Evolutionary conservation across 2,888 invertebrate species (phyloP).

Genomic region (Caenorhabditis sp.): DNA sequence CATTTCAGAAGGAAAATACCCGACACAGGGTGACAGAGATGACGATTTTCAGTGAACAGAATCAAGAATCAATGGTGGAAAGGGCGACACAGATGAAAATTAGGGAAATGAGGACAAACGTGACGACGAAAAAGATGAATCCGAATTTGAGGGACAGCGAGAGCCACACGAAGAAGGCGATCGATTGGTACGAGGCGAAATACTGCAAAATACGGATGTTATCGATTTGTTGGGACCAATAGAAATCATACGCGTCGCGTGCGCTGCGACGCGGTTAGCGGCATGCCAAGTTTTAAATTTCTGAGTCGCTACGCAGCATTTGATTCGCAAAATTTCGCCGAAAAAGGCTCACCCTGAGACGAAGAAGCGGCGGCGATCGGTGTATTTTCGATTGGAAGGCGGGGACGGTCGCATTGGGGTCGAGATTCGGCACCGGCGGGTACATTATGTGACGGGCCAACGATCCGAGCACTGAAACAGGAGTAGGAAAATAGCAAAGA

Average conservation of each 20-base stretch:
- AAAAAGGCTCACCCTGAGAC: constrained; percentile 40
- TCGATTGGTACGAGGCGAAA: constrained; percentile 34
- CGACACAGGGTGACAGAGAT: too few species aligned
- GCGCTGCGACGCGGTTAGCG: too few species aligned
- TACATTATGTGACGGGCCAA: constrained; percentile 58
- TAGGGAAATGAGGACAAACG: background rate
- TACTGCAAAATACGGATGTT: constrained; percentile 9
- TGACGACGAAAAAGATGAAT: constrained; percentile 6
- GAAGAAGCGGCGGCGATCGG: constrained; percentile 51
- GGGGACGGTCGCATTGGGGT: constrained; percentile 45
- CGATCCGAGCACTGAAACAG: constrained; percentile 51
- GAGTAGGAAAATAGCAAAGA: constrained; percentile 7
- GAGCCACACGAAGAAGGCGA: constrained; percentile 18
- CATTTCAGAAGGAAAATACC: too few species aligned
- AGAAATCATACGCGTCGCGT: background rate
- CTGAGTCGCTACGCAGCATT: too few species aligned
- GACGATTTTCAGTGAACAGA: too few species aligned
- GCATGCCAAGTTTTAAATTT: too few species aligned
- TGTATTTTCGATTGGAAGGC: constrained; percentile 41
- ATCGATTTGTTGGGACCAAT: background rate
- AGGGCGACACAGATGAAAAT: too few species aligned
- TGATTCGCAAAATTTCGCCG: too few species aligned
- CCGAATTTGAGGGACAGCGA: constrained; percentile 27
- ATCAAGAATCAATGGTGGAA: too few species aligned
- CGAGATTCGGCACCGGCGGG: constrained; percentile 60